Percentiles rank a stretch among this genome's conserved stretches.
These are phyloP conservation scores for Dipodomys ordii DNA, from an alignment of 2,113 vertebrate species.

Conservation along the genomic window DNA sequence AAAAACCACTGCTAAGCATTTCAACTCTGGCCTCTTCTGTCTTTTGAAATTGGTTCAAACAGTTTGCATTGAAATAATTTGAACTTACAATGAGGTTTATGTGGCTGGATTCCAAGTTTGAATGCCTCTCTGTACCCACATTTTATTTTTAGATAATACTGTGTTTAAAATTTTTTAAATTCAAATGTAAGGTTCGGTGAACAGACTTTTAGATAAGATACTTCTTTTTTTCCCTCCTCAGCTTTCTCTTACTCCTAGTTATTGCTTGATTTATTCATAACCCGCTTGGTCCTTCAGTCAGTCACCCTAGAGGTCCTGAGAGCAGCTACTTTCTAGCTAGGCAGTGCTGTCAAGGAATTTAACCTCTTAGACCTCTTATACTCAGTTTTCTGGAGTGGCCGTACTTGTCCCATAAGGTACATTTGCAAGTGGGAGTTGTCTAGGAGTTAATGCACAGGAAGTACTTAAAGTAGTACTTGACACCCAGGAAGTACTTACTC, in stretches of 20 bases:
- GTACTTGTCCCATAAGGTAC: neutral
- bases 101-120: neutral
- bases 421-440: neutral
- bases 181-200: conserved; percentile 4
- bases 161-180: neutral
- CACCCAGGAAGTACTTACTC: neutral
- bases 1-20: neutral
- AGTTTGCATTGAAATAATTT: conserved; percentile 22
- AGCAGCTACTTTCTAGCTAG: neutral
- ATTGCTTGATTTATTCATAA: neutral
- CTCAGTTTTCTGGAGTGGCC: neutral
- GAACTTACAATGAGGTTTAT: neutral
- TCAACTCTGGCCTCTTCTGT: neutral
- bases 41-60: conserved; percentile 42
- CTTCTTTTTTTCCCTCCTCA: neutral
- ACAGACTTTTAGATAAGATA: neutral
- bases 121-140: conserved; percentile 23
- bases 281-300: no score
- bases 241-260: neutral
- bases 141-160: conserved; percentile 32
- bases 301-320: neutral
- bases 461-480: no score
- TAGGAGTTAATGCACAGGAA: neutral
- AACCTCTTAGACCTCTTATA: neutral
- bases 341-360: neutral